Evolutionary conservation across 2,888 invertebrate genomes (phyloP), one percentile per base, ranked within the genome.

Genomic region (Myopa tessellatipennis): DNA sequence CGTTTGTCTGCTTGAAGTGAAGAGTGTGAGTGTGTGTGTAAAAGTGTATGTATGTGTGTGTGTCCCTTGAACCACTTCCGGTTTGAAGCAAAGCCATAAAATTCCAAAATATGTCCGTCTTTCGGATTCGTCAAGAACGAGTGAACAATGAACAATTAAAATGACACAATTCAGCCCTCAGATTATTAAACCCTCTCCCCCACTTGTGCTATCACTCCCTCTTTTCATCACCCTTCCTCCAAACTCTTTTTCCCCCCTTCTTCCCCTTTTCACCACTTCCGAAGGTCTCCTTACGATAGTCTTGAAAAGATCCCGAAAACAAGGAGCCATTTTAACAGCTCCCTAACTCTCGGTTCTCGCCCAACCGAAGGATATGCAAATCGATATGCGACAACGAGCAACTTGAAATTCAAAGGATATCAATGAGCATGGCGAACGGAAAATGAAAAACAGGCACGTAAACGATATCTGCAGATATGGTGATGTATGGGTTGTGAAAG

Each of bases 391-490:
- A 75, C 67, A 75, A 75, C 68, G 67, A 75, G 75, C 75, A 68
- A 75, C 75, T 40, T 75, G 75, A 75, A 75, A 75, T 68, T 58
- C 60, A n/a, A 26, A 63, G 10, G 55, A 75, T 74, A 74, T 74
- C 74, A 65, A 74, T 65, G 65, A 65, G 58, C 50, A 74, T 63
- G 73, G 45, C n/a, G 61, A 73, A 73, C 18, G 63, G 65, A 63
- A 65, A 65, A 74, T 65, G 74, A 40, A 74, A 58, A 58, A 40
- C 50, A 50, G 26, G 52, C n/a, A 38, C 16, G 63, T 55, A 70
- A 70, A 70, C 34, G 14, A 79, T 81, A 80, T 81, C 81, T 81
- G 80, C 81, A 81, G 78, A 81, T 79, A 73, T 45, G 74, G 26
- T 71, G 68, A 26, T n/a, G 36, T 40, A 36, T 14, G 34, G 60